A percentile compares a stretch with the other conserved stretches of the same genome.
Conservation (phyloP, 2,888 invertebrate genomes). For the Orgyia antiqua region DNA sequence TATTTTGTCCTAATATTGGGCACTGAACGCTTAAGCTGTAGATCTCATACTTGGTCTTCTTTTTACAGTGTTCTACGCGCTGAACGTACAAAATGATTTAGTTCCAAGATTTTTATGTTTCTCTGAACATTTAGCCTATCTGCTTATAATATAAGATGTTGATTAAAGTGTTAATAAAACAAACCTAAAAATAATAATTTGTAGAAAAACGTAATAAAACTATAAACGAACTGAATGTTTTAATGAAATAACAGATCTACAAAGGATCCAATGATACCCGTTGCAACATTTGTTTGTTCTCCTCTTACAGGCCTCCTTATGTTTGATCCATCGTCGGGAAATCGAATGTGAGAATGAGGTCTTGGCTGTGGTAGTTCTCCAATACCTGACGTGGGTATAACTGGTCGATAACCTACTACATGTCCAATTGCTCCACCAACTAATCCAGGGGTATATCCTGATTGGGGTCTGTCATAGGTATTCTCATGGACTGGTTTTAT, state of each 20-base stretch:
- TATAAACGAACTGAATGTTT: too few species aligned
- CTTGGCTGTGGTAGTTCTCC: slow-evolving; percentile 7
- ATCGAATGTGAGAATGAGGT: slow-evolving; percentile 7
- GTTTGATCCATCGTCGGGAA: slow-evolving; percentile 15
- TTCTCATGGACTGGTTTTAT: slow-evolving; percentile 62
- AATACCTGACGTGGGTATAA: slow-evolving; percentile 33
- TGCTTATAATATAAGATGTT: too few species aligned
- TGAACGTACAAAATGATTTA: too few species aligned
- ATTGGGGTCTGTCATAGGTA: slow-evolving; percentile 27
- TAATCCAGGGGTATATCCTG: slow-evolving; percentile 45
- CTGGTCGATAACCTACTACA: slow-evolving; percentile 48
- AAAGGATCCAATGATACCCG: slow-evolving; percentile 54
- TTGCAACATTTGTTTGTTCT: slow-evolving; percentile 14
- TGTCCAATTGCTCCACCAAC: slow-evolving; percentile 53
- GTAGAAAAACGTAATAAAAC: too few species aligned
- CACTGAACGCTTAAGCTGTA: too few species aligned
- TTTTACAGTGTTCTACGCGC: too few species aligned
- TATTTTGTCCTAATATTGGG: too few species aligned
- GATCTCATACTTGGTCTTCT: too few species aligned
- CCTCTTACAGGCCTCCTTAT: slow-evolving; percentile 8
- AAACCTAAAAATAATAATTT: too few species aligned
- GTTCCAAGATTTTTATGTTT: too few species aligned
- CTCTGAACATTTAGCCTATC: too few species aligned
- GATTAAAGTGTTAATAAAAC: too few species aligned
- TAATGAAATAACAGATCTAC: slow-evolving; percentile 60